A percentile compares a stretch with the other conserved stretches of the same genome.
Conservation (phyloP, 2,113 vertebrate species). For the Tinamus guttatus region DNA sequence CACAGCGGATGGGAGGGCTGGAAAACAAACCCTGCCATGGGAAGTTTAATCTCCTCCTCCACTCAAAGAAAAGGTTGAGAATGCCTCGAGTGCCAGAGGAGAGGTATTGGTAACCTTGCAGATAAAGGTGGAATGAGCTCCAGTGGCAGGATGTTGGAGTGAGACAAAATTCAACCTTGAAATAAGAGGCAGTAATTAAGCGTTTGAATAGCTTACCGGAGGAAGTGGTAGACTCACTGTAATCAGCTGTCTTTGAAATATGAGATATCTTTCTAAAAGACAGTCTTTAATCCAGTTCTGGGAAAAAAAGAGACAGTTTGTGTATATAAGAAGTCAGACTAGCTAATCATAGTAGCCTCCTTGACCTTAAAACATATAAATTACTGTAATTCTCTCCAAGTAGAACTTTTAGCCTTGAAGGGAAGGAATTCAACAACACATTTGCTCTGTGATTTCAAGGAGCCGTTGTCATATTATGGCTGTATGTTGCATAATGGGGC, state of each 20-base stretch:
- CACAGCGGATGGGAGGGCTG: not conserved
- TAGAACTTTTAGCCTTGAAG: not conserved
- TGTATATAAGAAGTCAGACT: not conserved
- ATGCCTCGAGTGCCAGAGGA: not conserved
- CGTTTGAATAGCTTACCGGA: not conserved
- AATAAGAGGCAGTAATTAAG: slow-evolving; percentile 14
- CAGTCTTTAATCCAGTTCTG: not conserved
- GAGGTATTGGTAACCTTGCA: not conserved
- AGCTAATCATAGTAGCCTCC: not conserved
- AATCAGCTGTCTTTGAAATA: slow-evolving; percentile 26
- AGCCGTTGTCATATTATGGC: not conserved
- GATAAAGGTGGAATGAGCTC: not conserved
- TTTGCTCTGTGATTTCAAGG: not conserved
- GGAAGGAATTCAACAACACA: not conserved
- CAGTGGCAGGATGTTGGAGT: not conserved
- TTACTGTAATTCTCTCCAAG: not conserved
- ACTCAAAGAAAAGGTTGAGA: not conserved
- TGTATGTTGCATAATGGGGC: not conserved
- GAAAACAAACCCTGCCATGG: not conserved
- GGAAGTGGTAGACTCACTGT: not conserved
- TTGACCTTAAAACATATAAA: not conserved
- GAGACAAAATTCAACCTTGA: not conserved
- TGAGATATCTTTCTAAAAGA: slow-evolving; percentile 10
- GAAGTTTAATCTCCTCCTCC: not conserved
- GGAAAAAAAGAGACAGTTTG: not conserved